These are phyloP conservation scores for Drosophila mayaguana DNA, from an alignment of 2,888 invertebrate genomes.

Conservation along the genomic window DNA sequence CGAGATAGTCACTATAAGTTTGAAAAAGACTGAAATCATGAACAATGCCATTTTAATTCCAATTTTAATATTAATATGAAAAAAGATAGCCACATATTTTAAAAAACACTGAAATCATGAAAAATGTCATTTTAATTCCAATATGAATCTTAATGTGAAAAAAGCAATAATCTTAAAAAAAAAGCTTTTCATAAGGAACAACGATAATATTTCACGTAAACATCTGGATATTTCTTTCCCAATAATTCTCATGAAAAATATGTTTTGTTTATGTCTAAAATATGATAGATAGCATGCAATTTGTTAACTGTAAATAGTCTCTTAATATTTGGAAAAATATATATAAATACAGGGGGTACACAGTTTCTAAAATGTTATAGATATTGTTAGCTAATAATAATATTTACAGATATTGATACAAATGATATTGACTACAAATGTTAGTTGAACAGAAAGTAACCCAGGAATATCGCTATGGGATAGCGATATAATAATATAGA, in stretches of 20 bases:
- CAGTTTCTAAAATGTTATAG: neutral
- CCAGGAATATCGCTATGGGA: neutral
- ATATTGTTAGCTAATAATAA: neutral
- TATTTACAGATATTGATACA: neutral
- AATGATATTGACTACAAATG: too few relatives aligned
- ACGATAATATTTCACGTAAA: neutral
- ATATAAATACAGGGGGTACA: neutral
- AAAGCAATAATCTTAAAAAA: neutral
- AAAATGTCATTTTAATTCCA: too few relatives aligned
- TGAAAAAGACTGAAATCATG: too few relatives aligned
- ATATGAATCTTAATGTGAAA: neutral
- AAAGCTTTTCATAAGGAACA: neutral
- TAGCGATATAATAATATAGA: neutral
- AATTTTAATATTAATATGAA: neutral
- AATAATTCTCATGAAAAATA: neutral
- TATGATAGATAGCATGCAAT: neutral
- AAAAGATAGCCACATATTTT: too few relatives aligned
- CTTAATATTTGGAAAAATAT: neutral
- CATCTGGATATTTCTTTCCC: neutral
- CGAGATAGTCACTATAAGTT: too few relatives aligned
- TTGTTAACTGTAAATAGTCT: neutral
- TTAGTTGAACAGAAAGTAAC: neutral
- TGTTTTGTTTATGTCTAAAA: conserved; percentile 1
- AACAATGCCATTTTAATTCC: too few relatives aligned
- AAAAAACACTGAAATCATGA: too few relatives aligned